Conservation (phyloP, 2,888 invertebrate species). For the Synergus laeviventris region DNA sequence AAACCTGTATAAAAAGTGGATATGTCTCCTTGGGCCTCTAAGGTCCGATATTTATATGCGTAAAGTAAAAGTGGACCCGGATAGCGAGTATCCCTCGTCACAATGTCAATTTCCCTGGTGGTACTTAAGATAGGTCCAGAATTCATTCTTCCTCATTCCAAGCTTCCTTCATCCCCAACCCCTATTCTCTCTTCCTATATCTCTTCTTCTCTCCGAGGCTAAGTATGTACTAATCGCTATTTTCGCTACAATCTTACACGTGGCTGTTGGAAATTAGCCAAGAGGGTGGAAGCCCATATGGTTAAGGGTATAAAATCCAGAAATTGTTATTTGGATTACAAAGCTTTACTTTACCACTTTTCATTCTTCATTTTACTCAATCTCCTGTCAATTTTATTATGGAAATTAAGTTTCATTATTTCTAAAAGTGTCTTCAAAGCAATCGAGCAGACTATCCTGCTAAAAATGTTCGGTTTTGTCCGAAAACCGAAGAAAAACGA, state of each 20-base stretch:
- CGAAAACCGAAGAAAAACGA: too few relatives aligned
- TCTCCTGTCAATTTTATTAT: background rate
- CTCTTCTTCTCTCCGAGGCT: constrained; percentile 57
- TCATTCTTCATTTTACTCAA: background rate
- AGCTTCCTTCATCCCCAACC: constrained; percentile 48
- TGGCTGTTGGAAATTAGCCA: constrained; percentile 8
- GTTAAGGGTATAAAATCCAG: background rate
- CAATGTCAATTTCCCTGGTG: constrained; percentile 71
- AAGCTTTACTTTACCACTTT: too few relatives aligned
- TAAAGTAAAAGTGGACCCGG: constrained; percentile 49
- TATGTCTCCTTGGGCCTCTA: constrained; percentile 27
- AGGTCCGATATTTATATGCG: constrained; percentile 36
- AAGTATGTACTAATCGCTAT: constrained; percentile 50
- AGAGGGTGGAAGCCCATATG: background rate
- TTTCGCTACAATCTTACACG: constrained; percentile 17
- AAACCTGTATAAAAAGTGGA: constrained; percentile 21
- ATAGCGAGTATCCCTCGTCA: constrained; percentile 63
- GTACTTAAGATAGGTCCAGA: constrained; percentile 55
- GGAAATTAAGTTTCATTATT: background rate
- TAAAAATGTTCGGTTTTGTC: too few relatives aligned
- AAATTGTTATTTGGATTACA: constrained; percentile 8
- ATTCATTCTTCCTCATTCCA: constrained; percentile 60
- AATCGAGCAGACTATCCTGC: too few relatives aligned
- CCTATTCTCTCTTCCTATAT: constrained; percentile 57
- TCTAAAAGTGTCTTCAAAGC: background rate